Percentiles rank a stretch among this genome's conserved stretches.
phyloP scores from a whole-genome alignment of 2,888 invertebrate genomes.

The Ophion slaviceki region DNA sequence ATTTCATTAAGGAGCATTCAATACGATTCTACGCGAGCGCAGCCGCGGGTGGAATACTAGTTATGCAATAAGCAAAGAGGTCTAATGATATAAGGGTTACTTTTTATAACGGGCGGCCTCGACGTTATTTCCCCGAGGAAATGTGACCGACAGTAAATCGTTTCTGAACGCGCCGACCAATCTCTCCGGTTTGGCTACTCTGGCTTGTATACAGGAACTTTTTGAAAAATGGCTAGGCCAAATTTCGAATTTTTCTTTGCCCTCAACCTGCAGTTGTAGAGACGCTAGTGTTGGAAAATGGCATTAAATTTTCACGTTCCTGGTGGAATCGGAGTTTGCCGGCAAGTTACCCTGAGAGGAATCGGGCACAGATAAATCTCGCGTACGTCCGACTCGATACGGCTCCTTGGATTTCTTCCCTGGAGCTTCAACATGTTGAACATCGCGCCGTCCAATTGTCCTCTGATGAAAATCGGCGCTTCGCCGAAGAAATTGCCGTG shows the following conservation, averaged over 20 bases:
- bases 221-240: slow-evolving; percentile 63
- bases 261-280: slow-evolving; percentile 47
- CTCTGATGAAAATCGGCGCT: slow-evolving; percentile 79
- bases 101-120: background rate
- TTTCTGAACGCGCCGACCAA: slow-evolving; percentile 63
- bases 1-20: too few relatives aligned
- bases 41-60: too few relatives aligned
- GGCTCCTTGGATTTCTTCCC: slow-evolving; percentile 74
- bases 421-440: slow-evolving; percentile 80
- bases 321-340: background rate
- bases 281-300: background rate
- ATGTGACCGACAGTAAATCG: slow-evolving; percentile 65
- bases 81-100: background rate
- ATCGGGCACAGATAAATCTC: slow-evolving; percentile 80
- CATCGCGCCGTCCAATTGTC: slow-evolving; percentile 73
- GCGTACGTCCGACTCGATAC: slow-evolving; percentile 72
- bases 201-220: slow-evolving; percentile 60
- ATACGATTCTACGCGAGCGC: too few relatives aligned
- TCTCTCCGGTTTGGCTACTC: slow-evolving; percentile 59
- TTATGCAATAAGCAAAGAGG: too few relatives aligned
- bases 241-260: slow-evolving; percentile 71
- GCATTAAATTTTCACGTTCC: background rate
- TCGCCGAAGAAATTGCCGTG: slow-evolving; percentile 73
- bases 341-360: slow-evolving; percentile 69
- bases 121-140: slow-evolving; percentile 63